These are phyloP conservation scores for Aphelinus certus DNA, from an alignment of 1,140 invertebrate genomes.

Conservation along the genomic window DNA sequence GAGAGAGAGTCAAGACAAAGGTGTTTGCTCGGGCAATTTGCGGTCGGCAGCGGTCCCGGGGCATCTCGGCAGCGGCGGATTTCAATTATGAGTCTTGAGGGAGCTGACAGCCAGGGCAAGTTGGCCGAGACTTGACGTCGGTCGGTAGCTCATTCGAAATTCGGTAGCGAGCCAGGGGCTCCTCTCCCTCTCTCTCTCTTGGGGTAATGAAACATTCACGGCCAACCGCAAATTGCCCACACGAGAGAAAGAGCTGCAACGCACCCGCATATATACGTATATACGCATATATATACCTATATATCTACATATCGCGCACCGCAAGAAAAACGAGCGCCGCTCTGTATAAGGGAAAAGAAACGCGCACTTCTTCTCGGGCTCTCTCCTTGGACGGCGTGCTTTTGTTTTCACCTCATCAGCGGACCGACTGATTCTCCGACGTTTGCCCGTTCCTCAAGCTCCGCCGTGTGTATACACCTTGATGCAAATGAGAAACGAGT, in stretches of 20 bases:
- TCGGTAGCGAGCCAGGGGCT: conserved; percentile 60
- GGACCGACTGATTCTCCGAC: too few relatives aligned
- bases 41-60: conserved; percentile 56
- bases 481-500: too few relatives aligned
- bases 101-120: conserved; percentile 51
- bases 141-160: conserved; percentile 65
- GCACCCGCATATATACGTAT: not conserved
- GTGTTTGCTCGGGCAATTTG: conserved; percentile 64
- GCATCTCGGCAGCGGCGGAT: conserved; percentile 56
- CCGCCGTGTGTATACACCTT: too few relatives aligned
- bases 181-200: conserved; percentile 40
- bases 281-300: not conserved
- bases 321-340: too few relatives aligned
- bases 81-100: conserved; percentile 64
- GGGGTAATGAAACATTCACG: conserved; percentile 66
- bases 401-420: too few relatives aligned
- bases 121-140: not conserved
- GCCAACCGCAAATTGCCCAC: conserved; percentile 63
- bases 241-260: not conserved
- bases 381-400: too few relatives aligned
- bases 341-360: too few relatives aligned
- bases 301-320: too few relatives aligned
- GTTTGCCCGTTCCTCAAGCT: too few relatives aligned
- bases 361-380: too few relatives aligned
- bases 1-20: conserved; percentile 55